These are phyloP conservation scores for Pseudomyrmex sp. DNA, from an alignment of 1,140 invertebrate genomes.

Conservation along the genomic window DNA sequence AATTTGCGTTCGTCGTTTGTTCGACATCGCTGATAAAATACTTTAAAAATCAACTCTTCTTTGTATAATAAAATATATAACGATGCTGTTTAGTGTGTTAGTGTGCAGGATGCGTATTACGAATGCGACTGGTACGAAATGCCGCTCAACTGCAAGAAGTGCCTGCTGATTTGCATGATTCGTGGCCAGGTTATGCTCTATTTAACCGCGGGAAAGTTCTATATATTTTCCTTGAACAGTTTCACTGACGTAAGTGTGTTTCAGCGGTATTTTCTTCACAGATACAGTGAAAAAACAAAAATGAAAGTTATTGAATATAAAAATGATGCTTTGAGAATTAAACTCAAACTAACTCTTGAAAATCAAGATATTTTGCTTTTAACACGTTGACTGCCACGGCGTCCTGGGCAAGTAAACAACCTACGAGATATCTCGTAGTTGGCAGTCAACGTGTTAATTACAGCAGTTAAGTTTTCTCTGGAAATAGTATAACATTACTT, in stretches of 20 bases:
- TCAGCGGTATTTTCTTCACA: not conserved
- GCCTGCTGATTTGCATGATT: slow-evolving; percentile 63
- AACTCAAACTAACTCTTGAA: too few relatives aligned
- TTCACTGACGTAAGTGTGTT: slow-evolving; percentile 66
- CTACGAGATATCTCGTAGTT: too few relatives aligned
- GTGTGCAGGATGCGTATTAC: slow-evolving; percentile 64
- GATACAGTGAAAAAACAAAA: not conserved
- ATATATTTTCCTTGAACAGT: slow-evolving; percentile 65
- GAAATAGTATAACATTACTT: too few relatives aligned
- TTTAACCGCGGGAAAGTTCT: slow-evolving; percentile 72
- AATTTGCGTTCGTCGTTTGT: not conserved
- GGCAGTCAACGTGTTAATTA: too few relatives aligned
- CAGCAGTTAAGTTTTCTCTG: too few relatives aligned
- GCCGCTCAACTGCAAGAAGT: slow-evolving; percentile 21
- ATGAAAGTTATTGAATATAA: not conserved
- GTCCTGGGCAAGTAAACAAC: too few relatives aligned
- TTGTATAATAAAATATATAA: not conserved
- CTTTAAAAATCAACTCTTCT: not conserved
- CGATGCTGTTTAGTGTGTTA: slow-evolving; percentile 52
- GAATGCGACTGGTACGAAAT: slow-evolving; percentile 67
- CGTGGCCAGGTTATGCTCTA: slow-evolving; percentile 65
- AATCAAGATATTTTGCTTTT: not conserved
- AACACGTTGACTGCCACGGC: too few relatives aligned
- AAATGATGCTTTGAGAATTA: too few relatives aligned
- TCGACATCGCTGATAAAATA: not conserved